A percentile compares a stretch with the other conserved stretches of the same genome.
Evolutionary conservation across 2,113 vertebrate species (phyloP).

Genomic region (Tragelaphus strepsiceros): DNA sequence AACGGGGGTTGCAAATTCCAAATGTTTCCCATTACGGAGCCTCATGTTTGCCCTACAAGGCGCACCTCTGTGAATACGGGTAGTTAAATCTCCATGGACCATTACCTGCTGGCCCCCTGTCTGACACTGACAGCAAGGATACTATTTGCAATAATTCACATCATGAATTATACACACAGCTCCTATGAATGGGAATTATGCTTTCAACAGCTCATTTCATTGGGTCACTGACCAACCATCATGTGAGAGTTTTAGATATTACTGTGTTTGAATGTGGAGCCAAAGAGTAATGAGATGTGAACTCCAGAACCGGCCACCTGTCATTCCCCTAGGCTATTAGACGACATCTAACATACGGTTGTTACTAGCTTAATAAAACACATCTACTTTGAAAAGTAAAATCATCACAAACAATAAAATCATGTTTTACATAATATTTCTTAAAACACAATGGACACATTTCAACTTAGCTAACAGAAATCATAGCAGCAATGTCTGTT

Average conservation of each 20-base stretch:
- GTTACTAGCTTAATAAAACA: neutral
- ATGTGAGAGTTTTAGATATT: neutral
- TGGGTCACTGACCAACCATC: constrained; percentile 42
- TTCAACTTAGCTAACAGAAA: neutral
- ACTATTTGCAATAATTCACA: neutral
- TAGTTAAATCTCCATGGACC: constrained; percentile 35
- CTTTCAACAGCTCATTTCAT: constrained; percentile 3
- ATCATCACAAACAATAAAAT: neutral
- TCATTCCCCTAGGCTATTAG: neutral
- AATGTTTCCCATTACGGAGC: neutral
- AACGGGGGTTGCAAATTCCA: neutral
- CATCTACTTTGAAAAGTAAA: neutral
- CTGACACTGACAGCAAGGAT: constrained; percentile 6
- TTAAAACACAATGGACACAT: neutral
- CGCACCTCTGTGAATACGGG: neutral
- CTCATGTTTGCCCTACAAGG: neutral
- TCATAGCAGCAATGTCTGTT: neutral
- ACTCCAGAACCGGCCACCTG: neutral
- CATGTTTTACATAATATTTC: neutral
- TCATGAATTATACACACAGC: neutral
- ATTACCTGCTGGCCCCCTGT: constrained; percentile 26
- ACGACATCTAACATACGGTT: neutral
- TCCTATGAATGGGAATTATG: neutral
- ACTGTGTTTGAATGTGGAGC: neutral
- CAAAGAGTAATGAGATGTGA: constrained; percentile 32